Evolutionary conservation across 2,113 vertebrate genomes (phyloP), one percentile per base, ranked within the genome.

Genomic region (Vombatus ursinus): DNA sequence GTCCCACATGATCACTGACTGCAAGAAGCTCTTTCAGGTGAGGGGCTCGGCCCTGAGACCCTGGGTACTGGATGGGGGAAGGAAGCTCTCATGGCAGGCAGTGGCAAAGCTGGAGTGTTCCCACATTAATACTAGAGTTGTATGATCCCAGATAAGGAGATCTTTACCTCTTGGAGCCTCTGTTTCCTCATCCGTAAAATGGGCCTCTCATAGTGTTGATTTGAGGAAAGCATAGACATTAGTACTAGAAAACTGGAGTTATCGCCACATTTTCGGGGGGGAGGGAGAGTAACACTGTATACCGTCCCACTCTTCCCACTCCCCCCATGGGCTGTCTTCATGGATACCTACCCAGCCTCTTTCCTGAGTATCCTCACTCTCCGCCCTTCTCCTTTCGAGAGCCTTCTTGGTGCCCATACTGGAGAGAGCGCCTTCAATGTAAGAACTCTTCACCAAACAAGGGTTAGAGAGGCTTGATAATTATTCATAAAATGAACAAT

Each of bases 1-100:
- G 3, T 99, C 99, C 94, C 99, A 99, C 97, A 99, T 99, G 99
- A 99, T 99, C 96, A 98, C 97, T 0, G 99, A 99, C 97, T 99
- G 99, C 98, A 99, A 99, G 98, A 99, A 99, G 94, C 99, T 99
- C n/a, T 99, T 99, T 96, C 99, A 99, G 99, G 99, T 99, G 93
- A 94, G 98, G 96, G 52, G 90, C 53, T 93, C 0, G 37, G 25
- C 50, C 48, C 90, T 53, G 53, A n/a, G 89, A 37, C 37, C 44
- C 90, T 51, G 51, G 47, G 89, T 94, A 9, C 31, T 57, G 96
- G 91, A 94, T 9, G 8, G 12, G 10, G 28, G 49, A 91, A 48
- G 54, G 5, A 57, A 31, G 54, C 23, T 24, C 89, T 54, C 52
- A 89, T n/a, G 51, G 26, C 54, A 57, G 26, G 26, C 26, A 57